Base-by-base conservation (phyloP, 1,140 invertebrate genomes). In the Cherax destructor region DNA sequence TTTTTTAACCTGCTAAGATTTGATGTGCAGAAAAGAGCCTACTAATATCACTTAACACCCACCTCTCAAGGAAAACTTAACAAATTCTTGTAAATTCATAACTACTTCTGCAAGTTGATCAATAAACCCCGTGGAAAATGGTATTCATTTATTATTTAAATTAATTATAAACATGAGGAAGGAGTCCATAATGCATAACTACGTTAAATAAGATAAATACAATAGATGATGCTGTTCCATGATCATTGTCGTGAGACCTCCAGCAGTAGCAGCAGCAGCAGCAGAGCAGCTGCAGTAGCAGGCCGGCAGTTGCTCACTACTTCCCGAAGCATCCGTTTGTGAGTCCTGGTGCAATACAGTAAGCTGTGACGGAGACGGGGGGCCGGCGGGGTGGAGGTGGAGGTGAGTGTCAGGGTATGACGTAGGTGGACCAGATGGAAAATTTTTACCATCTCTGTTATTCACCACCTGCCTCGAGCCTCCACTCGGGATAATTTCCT, bases 371-470 rank as follows among this genome's bases (percentile, higher is more conserved):
- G 4, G 61, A 59, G 49, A 92, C 79, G 65, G 91, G 47, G 86
- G 77, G 41, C 91, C 85, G 30, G 79, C 78, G 61, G 79, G 72
- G 78, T 92, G 24, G 91, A 92, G 74, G 91, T 92, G 21, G 91
- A 85, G 41, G 86, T 80, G 13, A 87, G 65, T 4, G 91, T 92
- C 9, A 92, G 65, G 59, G 91, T 92, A 4, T 83, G 77, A 83
- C 69, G 61, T 69, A 59, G 18, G 91, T 92, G 13, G 91, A 85
- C 91, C 91, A 92, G 21, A 92, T 77, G 18, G 91, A 87, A 30
- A 92, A 69, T 52, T 49, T 24, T 30, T 59, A 10, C 84, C 79
- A 9, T 89, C 78, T 21, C 87, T 72, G 18, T 89, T 21, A 1
- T 30, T n/a, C 2, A 65, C 84, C 13, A 41, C 85, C 9, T 47